phyloP scores from a whole-genome alignment of 2,888 invertebrate genomes.

The Spatulosminthurus flaviceps region DNA sequence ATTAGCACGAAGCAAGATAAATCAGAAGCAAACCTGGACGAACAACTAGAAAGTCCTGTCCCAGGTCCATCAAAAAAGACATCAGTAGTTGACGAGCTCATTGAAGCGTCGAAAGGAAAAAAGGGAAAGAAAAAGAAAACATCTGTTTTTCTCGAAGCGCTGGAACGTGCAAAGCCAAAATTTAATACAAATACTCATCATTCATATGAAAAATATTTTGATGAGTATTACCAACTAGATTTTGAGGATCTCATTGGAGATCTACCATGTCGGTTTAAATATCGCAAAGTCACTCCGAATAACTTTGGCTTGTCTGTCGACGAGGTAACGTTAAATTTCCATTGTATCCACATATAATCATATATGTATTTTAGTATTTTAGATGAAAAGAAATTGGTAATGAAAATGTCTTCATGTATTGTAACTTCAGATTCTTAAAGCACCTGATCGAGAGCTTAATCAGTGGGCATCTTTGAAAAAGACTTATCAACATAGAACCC shows the following conservation, averaged over 20 bases:
- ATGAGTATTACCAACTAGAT: conserved; percentile 94
- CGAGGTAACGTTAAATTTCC: conserved; percentile 74
- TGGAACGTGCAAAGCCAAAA: conserved; percentile 80
- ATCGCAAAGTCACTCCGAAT: conserved; percentile 87
- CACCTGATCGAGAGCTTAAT: conserved; percentile 93
- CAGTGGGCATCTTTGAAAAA: conserved; percentile 94
- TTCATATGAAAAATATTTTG: conserved; percentile 86
- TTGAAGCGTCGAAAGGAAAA: conserved; percentile 67
- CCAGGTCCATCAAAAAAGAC: conserved; percentile 27
- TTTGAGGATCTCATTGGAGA: conserved; percentile 96
- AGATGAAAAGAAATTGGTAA: background rate
- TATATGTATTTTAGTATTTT: too few species aligned
- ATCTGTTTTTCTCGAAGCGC: conserved; percentile 79
- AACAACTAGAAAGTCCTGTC: conserved; percentile 61
- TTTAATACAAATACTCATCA: conserved; percentile 79
- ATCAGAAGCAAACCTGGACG: conserved; percentile 64
- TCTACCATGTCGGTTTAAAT: conserved; percentile 90
- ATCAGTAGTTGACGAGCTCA: conserved; percentile 70
- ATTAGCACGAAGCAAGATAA: conserved; percentile 29
- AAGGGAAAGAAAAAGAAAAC: conserved; percentile 68
- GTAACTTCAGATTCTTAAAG: conserved; percentile 78
- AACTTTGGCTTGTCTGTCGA: conserved; percentile 89
- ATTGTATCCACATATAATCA: background rate
- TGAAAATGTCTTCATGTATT: conserved; percentile 10
- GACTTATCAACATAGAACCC: conserved; percentile 79